Evolutionary conservation across 2,113 vertebrate species (phyloP).

Genomic region (Gambusia holbrooki): DNA sequence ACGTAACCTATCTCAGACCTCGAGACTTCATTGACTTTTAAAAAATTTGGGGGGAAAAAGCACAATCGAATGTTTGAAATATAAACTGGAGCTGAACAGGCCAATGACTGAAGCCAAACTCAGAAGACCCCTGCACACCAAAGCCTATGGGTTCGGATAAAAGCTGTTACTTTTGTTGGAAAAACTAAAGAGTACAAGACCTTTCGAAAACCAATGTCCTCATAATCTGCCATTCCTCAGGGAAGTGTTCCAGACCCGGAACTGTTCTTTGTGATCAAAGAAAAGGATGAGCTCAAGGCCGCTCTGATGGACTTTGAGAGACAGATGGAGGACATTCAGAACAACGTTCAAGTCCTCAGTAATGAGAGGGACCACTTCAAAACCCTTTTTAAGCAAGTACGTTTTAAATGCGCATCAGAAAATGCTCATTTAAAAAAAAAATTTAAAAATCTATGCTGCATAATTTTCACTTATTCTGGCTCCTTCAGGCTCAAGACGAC

Average conservation of each 20-base stretch:
- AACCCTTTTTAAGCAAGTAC: slow-evolving; percentile 85
- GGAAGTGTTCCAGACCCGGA: slow-evolving; percentile 69
- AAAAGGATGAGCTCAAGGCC: slow-evolving; percentile 87
- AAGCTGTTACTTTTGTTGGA: too few species aligned
- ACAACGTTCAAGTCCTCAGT: slow-evolving; percentile 86
- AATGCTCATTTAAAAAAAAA: neutral
- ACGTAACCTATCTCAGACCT: too few species aligned
- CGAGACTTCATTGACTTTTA: too few species aligned
- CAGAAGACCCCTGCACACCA: too few species aligned
- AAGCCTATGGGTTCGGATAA: too few species aligned
- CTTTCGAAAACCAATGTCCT: neutral
- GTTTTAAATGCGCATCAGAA: neutral
- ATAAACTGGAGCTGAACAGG: too few species aligned
- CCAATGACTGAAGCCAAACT: too few species aligned
- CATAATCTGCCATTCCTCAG: slow-evolving; percentile 36
- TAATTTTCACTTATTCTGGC: neutral
- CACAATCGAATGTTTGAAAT: too few species aligned
- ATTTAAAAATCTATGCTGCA: neutral
- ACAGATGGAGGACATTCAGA: slow-evolving; percentile 91
- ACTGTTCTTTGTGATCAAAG: slow-evolving; percentile 79
- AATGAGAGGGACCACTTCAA: slow-evolving; percentile 89
- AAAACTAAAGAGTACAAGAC: neutral
- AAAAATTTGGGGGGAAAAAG: too few species aligned
- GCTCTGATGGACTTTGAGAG: slow-evolving; percentile 90
- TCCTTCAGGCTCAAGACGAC: slow-evolving; percentile 84